phyloP scores from a whole-genome alignment of 23 tunicate species.

The Trididemnum miniatum region DNA sequence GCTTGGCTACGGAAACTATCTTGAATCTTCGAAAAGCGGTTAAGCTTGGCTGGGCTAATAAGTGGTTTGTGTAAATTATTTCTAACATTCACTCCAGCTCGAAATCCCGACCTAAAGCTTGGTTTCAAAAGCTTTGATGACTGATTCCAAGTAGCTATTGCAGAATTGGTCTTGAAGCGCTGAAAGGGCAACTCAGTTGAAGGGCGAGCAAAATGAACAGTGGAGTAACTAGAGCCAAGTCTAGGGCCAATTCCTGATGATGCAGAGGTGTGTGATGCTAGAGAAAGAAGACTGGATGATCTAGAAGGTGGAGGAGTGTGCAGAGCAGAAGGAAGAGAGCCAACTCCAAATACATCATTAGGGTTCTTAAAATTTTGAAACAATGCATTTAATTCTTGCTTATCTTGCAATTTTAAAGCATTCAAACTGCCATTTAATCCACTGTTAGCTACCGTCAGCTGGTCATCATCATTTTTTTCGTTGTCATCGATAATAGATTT shows the following conservation, averaged over 20 bases:
- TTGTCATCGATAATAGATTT: not conserved
- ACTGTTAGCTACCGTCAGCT: not conserved
- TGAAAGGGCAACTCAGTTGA: constrained; percentile 33
- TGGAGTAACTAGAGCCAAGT: not conserved
- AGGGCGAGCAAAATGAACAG: constrained; percentile 26
- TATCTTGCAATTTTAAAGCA: constrained; percentile 49
- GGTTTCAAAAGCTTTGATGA: constrained; percentile 16
- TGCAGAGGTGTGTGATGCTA: constrained; percentile 40
- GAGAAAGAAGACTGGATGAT: constrained; percentile 60
- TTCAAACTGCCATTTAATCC: constrained; percentile 50
- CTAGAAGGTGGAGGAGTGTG: constrained; percentile 74
- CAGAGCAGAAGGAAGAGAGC: constrained; percentile 37
- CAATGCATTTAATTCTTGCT: not conserved
- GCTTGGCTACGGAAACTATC: not conserved
- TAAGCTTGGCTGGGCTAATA: constrained; percentile 51
- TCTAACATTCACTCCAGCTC: not conserved
- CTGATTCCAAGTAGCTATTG: not conserved
- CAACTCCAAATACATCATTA: not conserved
- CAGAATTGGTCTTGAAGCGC: constrained; percentile 38
- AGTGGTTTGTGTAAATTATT: constrained; percentile 20
- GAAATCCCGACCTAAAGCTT: not conserved
- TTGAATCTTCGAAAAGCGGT: not conserved
- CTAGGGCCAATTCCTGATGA: not conserved
- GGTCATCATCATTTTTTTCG: not conserved
- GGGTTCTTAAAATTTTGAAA: constrained; percentile 21